Conservation (phyloP, 2,113 vertebrate species). For the Blennius ocellaris region DNA sequence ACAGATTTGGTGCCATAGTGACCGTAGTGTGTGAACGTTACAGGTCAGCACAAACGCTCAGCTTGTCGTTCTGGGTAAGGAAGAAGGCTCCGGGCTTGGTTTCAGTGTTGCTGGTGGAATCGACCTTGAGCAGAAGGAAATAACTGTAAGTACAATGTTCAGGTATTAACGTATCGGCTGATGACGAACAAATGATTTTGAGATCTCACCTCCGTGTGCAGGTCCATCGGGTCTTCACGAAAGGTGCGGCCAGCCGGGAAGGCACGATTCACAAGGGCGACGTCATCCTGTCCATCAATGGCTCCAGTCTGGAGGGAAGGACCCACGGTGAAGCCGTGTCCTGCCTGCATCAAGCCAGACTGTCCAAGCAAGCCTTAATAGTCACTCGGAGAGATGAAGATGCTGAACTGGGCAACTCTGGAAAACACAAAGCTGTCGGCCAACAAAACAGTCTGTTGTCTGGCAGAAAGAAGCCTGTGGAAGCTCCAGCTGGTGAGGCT, state of each 20-base stretch:
- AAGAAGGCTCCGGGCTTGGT: conserved; percentile 92
- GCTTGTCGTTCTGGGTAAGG: conserved; percentile 91
- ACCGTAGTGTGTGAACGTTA: conserved; percentile 10
- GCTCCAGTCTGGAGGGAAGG: conserved; percentile 83
- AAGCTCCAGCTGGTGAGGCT: conserved; percentile 80
- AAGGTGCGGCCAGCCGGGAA: conserved; percentile 89
- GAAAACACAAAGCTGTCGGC: conserved; percentile 66
- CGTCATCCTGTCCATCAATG: conserved; percentile 90
- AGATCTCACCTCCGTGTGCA: conserved; percentile 55
- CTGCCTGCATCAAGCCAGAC: conserved; percentile 88
- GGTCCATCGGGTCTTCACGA: conserved; percentile 94
- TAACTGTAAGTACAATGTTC: conserved; percentile 84
- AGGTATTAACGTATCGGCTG: no score
- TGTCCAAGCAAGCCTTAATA: conserved; percentile 83
- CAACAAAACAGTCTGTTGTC: conserved; percentile 65
- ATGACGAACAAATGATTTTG: no score
- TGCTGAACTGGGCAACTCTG: conserved; percentile 50
- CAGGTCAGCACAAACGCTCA: conserved; percentile 86
- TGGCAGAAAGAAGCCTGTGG: conserved; percentile 70
- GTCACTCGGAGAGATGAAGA: conserved; percentile 85
- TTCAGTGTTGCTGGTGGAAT: conserved; percentile 93
- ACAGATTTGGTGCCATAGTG: background rate
- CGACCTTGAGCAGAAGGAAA: conserved; percentile 89
- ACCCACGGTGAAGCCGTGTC: conserved; percentile 89
- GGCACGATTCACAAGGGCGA: conserved; percentile 90